Percentiles rank a stretch among this genome's conserved stretches.
These are phyloP conservation scores for Anhinga rufa DNA, from an alignment of 2,113 vertebrate genomes.

Conservation along the genomic window DNA sequence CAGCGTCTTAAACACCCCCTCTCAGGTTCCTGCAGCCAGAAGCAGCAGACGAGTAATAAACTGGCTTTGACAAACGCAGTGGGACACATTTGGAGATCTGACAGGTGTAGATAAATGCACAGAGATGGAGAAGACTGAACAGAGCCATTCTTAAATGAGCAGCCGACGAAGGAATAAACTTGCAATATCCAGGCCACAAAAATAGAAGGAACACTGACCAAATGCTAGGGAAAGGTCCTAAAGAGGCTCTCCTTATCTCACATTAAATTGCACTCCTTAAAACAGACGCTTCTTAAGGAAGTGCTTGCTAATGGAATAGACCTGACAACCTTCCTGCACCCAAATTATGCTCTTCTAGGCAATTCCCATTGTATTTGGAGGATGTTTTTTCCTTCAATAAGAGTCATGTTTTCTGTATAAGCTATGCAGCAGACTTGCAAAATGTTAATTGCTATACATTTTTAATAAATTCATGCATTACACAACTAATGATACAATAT, in stretches of 20 bases:
- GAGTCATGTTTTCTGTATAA: constrained; percentile 18
- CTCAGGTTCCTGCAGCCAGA: background rate
- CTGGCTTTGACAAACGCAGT: background rate
- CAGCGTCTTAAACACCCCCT: background rate
- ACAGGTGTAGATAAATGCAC: background rate
- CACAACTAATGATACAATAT: background rate
- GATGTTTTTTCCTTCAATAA: constrained; percentile 10
- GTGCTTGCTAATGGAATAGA: background rate
- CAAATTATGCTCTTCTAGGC: background rate
- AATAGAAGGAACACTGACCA: background rate
- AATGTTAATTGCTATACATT: background rate
- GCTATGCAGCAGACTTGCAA: background rate
- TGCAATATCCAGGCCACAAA: background rate
- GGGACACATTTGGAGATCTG: background rate
- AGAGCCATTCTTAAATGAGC: background rate
- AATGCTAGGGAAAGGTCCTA: background rate
- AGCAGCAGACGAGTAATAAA: background rate
- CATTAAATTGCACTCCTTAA: background rate
- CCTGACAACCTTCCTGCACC: background rate
- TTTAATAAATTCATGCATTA: background rate
- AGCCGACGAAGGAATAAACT: background rate
- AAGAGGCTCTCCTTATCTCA: background rate
- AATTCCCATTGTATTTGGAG: background rate
- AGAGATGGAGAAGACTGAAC: background rate
- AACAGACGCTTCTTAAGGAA: constrained; percentile 7